These are phyloP conservation scores for Gandaritis pyraliata DNA, from an alignment of 2,888 invertebrate genomes.

Conservation along the genomic window DNA sequence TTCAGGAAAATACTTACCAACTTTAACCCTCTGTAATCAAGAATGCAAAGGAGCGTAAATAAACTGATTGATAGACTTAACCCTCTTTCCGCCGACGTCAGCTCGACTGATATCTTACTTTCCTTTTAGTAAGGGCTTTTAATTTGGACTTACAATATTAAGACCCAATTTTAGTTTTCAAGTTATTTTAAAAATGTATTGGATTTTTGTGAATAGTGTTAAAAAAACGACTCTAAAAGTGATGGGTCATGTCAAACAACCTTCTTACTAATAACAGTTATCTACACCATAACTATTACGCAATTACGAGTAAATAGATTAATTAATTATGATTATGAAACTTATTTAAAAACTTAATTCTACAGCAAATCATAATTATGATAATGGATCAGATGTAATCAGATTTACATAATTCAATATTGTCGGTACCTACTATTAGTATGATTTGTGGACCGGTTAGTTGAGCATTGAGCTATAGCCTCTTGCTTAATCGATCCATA, in stretches of 20 bases:
- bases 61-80: constrained; percentile 55
- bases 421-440: constrained; percentile 46
- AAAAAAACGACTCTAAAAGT: too few relatives aligned
- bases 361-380: constrained; percentile 52
- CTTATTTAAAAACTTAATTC: too few relatives aligned
- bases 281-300: too few relatives aligned
- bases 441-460: constrained; percentile 44
- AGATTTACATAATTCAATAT: constrained; percentile 53
- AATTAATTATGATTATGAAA: too few relatives aligned
- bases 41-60: constrained; percentile 45
- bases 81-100: constrained; percentile 31
- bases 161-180: constrained; percentile 11
- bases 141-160: constrained; percentile 36
- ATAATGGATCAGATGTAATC: constrained; percentile 49
- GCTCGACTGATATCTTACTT: constrained; percentile 25
- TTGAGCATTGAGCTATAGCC: constrained; percentile 34
- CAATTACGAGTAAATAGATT: too few relatives aligned
- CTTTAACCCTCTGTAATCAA: constrained; percentile 35
- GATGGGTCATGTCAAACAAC: too few relatives aligned
- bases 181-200: background rate
- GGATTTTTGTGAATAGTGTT: too few relatives aligned
- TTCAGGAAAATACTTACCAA: constrained; percentile 19
- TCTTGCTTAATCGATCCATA: constrained; percentile 15
- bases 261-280: too few relatives aligned
- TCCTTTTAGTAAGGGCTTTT: constrained; percentile 28